Conservation (phyloP, 1,140 invertebrate genomes). For the Rhyzopertha dominica region DNA sequence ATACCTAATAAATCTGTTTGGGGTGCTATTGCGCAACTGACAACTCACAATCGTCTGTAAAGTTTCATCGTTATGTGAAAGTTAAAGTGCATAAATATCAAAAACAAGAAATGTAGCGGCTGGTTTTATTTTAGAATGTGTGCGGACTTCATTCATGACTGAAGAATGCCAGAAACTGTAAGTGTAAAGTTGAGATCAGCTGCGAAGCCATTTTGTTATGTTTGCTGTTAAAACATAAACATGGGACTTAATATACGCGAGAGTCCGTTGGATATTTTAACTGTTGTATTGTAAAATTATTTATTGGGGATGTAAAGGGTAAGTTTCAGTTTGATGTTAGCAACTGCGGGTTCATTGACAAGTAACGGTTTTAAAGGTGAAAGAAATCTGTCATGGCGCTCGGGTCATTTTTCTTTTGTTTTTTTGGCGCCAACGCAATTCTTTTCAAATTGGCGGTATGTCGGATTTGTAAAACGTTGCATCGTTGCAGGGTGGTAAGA, state of each 20-base stretch:
- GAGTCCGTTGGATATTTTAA: no score
- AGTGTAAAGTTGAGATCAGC: constrained; percentile 29
- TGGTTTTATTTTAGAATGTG: neutral
- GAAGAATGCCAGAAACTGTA: constrained; percentile 12
- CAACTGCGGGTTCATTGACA: neutral
- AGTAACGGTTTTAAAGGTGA: constrained; percentile 6
- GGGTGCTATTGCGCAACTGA: constrained; percentile 34
- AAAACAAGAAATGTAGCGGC: neutral
- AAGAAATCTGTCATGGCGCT: constrained; percentile 16
- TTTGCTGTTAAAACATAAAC: constrained; percentile 33
- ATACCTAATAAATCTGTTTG: neutral
- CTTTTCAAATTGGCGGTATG: constrained; percentile 17
- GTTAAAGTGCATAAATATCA: constrained; percentile 1
- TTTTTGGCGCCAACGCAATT: constrained; percentile 39
- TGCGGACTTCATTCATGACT: neutral
- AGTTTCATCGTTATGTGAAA: constrained; percentile 14
- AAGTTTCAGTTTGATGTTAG: no score
- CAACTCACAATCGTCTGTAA: constrained; percentile 16
- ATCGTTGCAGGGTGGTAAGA: constrained; percentile 24
- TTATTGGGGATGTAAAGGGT: no score
- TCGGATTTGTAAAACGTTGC: constrained; percentile 1
- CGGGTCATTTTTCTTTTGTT: constrained; percentile 11
- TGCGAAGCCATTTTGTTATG: constrained; percentile 41
- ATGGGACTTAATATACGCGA: no score
- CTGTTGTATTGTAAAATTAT: no score